Base-by-base conservation (phyloP, 2,113 vertebrate species). In the Gambusia affinis region DNA sequence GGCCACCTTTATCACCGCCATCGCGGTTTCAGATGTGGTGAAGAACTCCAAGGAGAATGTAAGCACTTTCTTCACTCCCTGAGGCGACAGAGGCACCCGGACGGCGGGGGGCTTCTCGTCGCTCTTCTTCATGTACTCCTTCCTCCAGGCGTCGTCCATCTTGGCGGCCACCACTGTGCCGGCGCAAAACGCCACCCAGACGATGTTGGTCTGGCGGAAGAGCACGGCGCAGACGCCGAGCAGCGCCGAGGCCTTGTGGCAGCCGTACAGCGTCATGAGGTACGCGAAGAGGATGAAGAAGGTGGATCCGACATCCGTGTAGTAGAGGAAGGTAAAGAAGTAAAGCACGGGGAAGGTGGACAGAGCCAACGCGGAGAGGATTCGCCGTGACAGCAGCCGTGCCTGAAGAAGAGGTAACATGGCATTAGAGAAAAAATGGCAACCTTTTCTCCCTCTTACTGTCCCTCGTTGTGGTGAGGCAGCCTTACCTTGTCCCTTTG, bases 241-340 rank as follows among this genome's bases (percentile, higher is more conserved):
- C 29, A 97, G 87, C 17, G 97, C 96, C 0, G 98, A 94, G 15
- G 95, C 95, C 89, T 96, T 97, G 91, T 98, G 96, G 85, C 96
- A 96, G 81, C 96, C 95, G 63, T 98, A 96, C 68, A 98, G 95
- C 35, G 96, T 96, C 98, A 99, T 99, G 79, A 99, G 94, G 88
- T 99, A 99, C 8, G 96, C 90, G 89, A 98, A 98, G 30, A 99
- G 96, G 77, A 93, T 94, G 87, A 99, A 99, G 94, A 99, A 99
- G 6, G 96, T 95, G 10, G 98, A 97, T 30, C 98, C 98, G 3
- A 96, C 91, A 15, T 99, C 98, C 0, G 98, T 99, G 88, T 99
- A 99, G 92, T 99, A 99, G 31, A 99, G 95, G 83, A 99, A 99
- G 39, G 97, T 98, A 86, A 99, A 99, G 92, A 99, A 99, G 91